phyloP scores from a whole-genome alignment of 2,797 vertebrate species.

The Myripristis murdjan region DNA sequence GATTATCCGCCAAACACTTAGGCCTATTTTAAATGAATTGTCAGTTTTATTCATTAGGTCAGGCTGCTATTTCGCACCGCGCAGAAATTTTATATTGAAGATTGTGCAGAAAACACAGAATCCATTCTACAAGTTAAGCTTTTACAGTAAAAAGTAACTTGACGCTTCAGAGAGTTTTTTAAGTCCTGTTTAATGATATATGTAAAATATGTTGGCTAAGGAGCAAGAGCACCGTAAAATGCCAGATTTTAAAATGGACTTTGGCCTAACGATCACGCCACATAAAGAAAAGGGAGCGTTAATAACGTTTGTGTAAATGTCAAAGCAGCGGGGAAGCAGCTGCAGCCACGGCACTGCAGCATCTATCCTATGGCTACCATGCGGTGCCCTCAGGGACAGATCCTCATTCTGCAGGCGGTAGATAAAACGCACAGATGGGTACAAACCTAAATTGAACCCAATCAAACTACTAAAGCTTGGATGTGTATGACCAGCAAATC shows the following conservation, averaged over 20 bases:
- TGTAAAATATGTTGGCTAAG: not conserved
- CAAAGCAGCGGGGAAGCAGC: conserved; percentile 56
- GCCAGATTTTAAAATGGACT: not conserved
- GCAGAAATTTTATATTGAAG: too few species aligned
- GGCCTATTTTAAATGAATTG: too few species aligned
- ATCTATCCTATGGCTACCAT: conserved; percentile 32
- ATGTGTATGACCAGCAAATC: not conserved
- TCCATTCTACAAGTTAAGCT: too few species aligned
- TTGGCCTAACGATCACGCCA: not conserved
- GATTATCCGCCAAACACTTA: too few species aligned
- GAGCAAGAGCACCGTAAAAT: conserved; percentile 5
- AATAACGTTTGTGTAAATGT: conserved; percentile 15
- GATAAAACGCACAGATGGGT: conserved; percentile 22
- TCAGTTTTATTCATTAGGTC: too few species aligned
- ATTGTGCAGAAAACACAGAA: too few species aligned
- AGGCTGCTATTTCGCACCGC: too few species aligned
- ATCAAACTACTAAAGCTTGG: not conserved
- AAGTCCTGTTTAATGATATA: not conserved
- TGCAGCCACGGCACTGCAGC: conserved; percentile 40
- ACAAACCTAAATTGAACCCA: too few species aligned
- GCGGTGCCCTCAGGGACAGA: conserved; percentile 16
- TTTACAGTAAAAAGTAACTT: too few species aligned
- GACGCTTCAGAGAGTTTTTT: not conserved
- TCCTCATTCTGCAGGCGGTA: not conserved
- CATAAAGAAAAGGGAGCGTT: not conserved